Percentiles rank a stretch among this genome's conserved stretches.
These are phyloP conservation scores for Campoletis sonorensis DNA, from an alignment of 1,140 invertebrate species.

Conservation along the genomic window DNA sequence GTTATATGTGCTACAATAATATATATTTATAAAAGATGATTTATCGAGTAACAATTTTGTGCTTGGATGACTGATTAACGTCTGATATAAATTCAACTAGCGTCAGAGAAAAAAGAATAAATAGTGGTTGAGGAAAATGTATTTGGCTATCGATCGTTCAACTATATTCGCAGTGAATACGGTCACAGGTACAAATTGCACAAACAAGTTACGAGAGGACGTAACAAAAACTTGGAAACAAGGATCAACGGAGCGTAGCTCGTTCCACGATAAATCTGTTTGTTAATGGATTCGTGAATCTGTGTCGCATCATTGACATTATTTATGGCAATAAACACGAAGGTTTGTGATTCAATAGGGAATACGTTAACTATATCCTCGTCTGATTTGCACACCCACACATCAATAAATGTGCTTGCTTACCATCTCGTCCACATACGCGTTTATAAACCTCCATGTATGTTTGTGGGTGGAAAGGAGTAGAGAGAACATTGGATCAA, in stretches of 20 bases:
- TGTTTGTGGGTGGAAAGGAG: background rate
- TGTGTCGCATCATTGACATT: slow-evolving; percentile 5
- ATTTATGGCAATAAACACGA: background rate
- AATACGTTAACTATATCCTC: slow-evolving; percentile 5
- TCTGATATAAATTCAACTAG: too few relatives aligned
- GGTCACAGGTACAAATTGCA: background rate
- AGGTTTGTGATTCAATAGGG: background rate
- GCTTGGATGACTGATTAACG: too few relatives aligned
- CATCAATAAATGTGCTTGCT: background rate
- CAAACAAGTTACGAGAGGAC: background rate
- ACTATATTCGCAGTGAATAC: background rate
- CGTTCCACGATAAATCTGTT: background rate
- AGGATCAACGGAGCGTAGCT: background rate
- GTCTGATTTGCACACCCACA: background rate
- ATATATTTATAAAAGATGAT: too few relatives aligned
- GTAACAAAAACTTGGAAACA: background rate
- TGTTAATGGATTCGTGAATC: slow-evolving; percentile 16
- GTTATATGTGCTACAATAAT: background rate
- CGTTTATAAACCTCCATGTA: background rate
- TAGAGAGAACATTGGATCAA: background rate
- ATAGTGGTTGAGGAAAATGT: background rate
- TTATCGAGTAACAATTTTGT: too few relatives aligned
- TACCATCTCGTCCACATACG: background rate
- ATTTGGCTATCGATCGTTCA: background rate
- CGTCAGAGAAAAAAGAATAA: too few relatives aligned